phyloP scores from a whole-genome alignment of 2,888 invertebrate genomes.

The Drosophila stalkeri region DNA sequence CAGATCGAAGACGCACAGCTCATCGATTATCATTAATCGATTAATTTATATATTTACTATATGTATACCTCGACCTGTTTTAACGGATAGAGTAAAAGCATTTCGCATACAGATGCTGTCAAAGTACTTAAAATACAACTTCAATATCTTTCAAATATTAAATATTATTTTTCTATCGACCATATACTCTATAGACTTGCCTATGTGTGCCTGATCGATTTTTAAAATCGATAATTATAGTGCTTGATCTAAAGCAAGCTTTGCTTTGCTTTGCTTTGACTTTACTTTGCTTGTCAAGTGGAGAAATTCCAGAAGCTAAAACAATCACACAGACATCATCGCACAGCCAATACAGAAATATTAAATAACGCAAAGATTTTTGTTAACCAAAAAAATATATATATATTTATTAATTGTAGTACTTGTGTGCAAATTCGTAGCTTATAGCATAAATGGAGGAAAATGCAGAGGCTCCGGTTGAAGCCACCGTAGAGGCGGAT shows the following conservation, averaged over 20 bases:
- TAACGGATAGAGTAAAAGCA: not conserved
- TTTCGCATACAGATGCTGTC: not conserved
- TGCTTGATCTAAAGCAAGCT: not conserved
- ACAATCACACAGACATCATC: not conserved
- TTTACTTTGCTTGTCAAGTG: not conserved
- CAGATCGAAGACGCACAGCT: too few species aligned
- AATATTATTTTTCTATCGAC: too few species aligned
- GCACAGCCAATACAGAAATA: not conserved
- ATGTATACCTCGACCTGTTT: too few species aligned
- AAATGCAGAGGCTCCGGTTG: too few species aligned
- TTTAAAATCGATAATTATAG: not conserved
- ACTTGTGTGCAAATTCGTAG: not conserved
- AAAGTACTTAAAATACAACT: too few species aligned
- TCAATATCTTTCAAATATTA: too few species aligned
- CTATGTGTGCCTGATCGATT: too few species aligned
- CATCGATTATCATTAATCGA: too few species aligned
- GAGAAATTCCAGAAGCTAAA: too few species aligned
- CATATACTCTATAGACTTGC: too few species aligned
- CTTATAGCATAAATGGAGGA: not conserved
- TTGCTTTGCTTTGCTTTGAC: not conserved
- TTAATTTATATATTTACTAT: too few species aligned
- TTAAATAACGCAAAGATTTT: not conserved
- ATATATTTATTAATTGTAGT: not conserved
- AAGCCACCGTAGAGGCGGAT: not conserved
- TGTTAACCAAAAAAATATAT: not conserved